phyloP scores from a whole-genome alignment of 2,113 vertebrate species.

The Azemiops feae region DNA sequence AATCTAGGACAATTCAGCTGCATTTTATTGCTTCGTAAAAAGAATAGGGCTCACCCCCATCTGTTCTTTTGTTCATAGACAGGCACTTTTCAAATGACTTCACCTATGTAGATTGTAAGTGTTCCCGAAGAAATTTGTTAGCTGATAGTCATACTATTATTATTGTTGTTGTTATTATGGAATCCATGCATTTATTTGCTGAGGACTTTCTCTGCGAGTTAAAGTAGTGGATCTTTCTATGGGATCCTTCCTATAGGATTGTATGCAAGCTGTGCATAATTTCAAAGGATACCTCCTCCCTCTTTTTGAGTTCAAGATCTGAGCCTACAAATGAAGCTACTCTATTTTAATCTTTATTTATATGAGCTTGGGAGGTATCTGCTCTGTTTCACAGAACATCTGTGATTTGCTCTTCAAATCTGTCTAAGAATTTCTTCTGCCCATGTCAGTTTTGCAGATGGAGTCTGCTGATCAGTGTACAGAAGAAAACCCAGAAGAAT shows the following conservation, averaged over 20 bases:
- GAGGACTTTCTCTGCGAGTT: background rate
- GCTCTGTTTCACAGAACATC: background rate
- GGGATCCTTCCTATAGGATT: background rate
- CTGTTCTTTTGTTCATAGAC: slow-evolving; percentile 61
- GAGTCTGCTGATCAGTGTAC: slow-evolving; percentile 6
- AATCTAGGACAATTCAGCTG: slow-evolving; percentile 17
- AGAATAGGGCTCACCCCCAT: slow-evolving; percentile 68
- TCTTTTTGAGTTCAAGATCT: background rate
- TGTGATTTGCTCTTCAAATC: slow-evolving; percentile 1
- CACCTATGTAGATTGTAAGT: slow-evolving; percentile 46
- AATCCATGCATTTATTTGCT: background rate
- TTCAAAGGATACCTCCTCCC: background rate
- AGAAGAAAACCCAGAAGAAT: slow-evolving; percentile 46
- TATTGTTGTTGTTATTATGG: background rate
- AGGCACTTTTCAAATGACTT: slow-evolving; percentile 76
- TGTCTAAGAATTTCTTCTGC: slow-evolving; percentile 15
- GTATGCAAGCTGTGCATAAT: background rate
- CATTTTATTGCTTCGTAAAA: slow-evolving; percentile 75
- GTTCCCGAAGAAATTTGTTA: slow-evolving; percentile 41
- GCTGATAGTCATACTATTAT: slow-evolving; percentile 29
- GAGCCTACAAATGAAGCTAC: background rate
- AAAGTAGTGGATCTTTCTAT: background rate
- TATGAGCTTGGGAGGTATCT: background rate
- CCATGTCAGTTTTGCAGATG: slow-evolving; percentile 40
- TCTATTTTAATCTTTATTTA: background rate